phyloP scores from a whole-genome alignment of 2,888 invertebrate species.

The Thymelicus lineola region DNA sequence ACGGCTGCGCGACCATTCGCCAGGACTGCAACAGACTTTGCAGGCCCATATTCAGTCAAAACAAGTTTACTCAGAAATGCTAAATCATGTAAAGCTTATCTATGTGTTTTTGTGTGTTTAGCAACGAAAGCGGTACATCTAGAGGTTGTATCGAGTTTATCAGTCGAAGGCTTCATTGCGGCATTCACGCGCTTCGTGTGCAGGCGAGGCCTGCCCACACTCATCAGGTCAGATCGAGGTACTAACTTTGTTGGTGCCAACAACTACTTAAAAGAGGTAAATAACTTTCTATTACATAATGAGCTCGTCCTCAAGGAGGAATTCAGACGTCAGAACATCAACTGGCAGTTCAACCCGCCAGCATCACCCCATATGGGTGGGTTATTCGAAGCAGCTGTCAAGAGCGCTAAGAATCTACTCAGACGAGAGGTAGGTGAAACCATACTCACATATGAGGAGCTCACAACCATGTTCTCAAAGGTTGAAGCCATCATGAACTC shows the following conservation, averaged over 20 bases:
- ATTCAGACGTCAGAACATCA: conserved; percentile 9
- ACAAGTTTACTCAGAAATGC: no score
- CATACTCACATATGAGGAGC: not conserved
- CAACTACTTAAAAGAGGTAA: conserved; percentile 28
- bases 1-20: conserved; percentile 15
- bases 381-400: conserved; percentile 37
- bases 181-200: conserved; percentile 36
- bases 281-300: conserved; percentile 7
- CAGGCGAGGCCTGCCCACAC: conserved; percentile 35
- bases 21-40: conserved; percentile 27
- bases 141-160: no score
- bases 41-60: no score
- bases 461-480: no score
- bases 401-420: conserved; percentile 24
- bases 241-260: conserved; percentile 39
- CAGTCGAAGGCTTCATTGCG: conserved; percentile 40
- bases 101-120: no score
- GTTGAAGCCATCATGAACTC: no score
- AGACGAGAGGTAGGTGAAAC: conserved; percentile 16
- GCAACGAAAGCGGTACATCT: no score
- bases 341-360: conserved; percentile 36
- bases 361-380: conserved; percentile 35
- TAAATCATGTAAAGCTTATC: no score
- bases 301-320: not conserved
- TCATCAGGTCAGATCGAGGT: conserved; percentile 39